A percentile compares a stretch with the other conserved stretches of the same genome.
phyloP scores from a whole-genome alignment of 2,888 invertebrate species.

The Apomyelois bistriatella region DNA sequence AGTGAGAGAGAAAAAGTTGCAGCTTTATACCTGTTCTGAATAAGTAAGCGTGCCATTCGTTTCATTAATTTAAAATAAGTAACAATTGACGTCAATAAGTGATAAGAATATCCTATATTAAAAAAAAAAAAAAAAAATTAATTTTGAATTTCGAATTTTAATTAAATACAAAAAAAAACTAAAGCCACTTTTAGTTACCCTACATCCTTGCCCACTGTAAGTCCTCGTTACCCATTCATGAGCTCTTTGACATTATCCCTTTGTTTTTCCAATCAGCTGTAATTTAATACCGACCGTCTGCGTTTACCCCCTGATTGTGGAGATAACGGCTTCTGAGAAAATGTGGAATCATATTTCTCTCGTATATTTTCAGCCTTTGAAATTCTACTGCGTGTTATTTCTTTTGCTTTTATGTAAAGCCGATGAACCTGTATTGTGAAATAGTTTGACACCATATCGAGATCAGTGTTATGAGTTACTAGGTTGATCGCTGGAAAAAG shows the following conservation, averaged over 20 bases:
- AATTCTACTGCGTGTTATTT: background rate
- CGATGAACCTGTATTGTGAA: background rate
- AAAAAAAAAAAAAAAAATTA: too few relatives aligned
- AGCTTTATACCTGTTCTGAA: too few relatives aligned
- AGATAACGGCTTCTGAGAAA: background rate
- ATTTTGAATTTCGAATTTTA: too few relatives aligned
- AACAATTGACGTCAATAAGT: too few relatives aligned
- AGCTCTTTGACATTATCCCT: conserved; percentile 38
- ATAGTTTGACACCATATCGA: too few relatives aligned
- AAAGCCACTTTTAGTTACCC: background rate
- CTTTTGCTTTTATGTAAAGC: background rate
- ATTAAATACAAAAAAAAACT: too few relatives aligned
- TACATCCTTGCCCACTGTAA: conserved; percentile 17
- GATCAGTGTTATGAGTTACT: too few relatives aligned
- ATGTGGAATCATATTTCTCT: conserved; percentile 4
- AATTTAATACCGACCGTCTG: conserved; percentile 25
- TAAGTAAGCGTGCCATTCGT: too few relatives aligned
- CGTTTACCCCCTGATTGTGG: conserved; percentile 13
- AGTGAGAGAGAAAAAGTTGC: too few relatives aligned
- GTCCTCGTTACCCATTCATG: conserved; percentile 53
- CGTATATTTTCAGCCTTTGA: background rate
- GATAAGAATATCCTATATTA: too few relatives aligned
- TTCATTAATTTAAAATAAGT: too few relatives aligned
- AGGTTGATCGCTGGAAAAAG: too few relatives aligned
- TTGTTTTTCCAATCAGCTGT: conserved; percentile 44